These are phyloP conservation scores for Phaethon lepturus DNA, from an alignment of 2,113 vertebrate species.

Conservation along the genomic window DNA sequence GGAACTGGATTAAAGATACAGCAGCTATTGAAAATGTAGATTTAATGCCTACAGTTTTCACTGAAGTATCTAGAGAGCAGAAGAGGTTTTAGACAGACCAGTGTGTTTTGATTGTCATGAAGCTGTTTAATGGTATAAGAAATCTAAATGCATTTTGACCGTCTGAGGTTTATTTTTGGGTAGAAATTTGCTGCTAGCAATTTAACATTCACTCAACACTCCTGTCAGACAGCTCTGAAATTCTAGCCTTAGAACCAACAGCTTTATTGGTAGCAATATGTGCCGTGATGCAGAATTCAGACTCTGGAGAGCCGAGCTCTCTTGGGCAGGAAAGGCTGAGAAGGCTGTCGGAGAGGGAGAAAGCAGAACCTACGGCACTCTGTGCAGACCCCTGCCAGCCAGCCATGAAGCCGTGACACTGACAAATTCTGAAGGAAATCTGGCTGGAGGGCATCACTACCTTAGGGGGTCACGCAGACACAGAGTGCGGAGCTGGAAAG, in stretches of 20 bases:
- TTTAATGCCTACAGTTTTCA: slow-evolving; percentile 32
- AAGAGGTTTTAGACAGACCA: slow-evolving; percentile 36
- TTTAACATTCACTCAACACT: slow-evolving; percentile 27
- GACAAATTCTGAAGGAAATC: neutral
- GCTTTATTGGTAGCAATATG: neutral
- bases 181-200: slow-evolving; percentile 43
- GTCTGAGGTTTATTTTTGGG: neutral
- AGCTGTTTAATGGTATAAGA: slow-evolving; percentile 19
- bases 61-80: slow-evolving; percentile 32
- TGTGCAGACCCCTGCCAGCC: neutral
- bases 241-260: neutral
- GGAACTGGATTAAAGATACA: slow-evolving; percentile 23
- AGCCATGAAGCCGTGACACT: neutral
- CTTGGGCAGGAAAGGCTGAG: neutral
- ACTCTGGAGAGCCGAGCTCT: neutral
- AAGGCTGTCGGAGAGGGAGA: neutral
- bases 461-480: neutral
- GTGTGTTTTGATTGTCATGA: slow-evolving; percentile 1
- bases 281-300: neutral
- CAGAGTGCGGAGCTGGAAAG: neutral
- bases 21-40: slow-evolving; percentile 31
- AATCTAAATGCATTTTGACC: slow-evolving; percentile 27
- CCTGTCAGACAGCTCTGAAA: slow-evolving; percentile 22
- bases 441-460: neutral
- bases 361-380: neutral